phyloP scores from a whole-genome alignment of 1,140 invertebrate genomes.

The Aporrectodea caliginosa region DNA sequence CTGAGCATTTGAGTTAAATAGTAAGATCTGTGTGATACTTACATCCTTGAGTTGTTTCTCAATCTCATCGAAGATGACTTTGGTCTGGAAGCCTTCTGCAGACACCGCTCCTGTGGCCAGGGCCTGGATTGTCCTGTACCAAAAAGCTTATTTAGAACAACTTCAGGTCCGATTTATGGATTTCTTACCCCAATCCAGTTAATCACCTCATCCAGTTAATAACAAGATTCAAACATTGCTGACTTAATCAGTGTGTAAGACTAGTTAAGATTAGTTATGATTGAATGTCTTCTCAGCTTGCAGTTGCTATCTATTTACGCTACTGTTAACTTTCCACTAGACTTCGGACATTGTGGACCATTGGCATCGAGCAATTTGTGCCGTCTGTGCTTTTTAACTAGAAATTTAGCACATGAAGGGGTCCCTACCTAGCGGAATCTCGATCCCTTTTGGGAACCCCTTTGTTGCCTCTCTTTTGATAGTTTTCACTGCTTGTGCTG shows the following conservation, averaged over 20 bases:
- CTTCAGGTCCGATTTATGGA: neutral
- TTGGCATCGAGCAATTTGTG: too few species aligned
- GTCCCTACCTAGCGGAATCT: too few species aligned
- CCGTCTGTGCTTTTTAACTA: too few species aligned
- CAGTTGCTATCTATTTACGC: neutral
- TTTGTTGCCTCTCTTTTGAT: too few species aligned
- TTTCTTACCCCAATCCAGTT: neutral
- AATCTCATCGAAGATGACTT: neutral
- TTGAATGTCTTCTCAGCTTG: neutral
- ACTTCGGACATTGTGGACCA: too few species aligned
- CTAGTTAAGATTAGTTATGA: too few species aligned
- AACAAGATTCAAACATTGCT: neutral
- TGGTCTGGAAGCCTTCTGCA: neutral
- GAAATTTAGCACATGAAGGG: neutral
- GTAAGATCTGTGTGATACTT: too few species aligned
- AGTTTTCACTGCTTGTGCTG: too few species aligned
- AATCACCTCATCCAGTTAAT: neutral
- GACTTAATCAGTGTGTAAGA: too few species aligned
- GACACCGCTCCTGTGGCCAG: neutral
- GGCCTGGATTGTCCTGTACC: neutral
- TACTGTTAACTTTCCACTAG: neutral
- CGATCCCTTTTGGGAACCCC: too few species aligned
- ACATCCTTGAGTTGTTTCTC: neutral
- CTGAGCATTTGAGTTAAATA: too few species aligned
- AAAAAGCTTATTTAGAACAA: neutral